Evolutionary conservation across 2,797 vertebrate species (phyloP), one percentile per base, ranked within the genome.

Genomic region (Spondyliosoma cantharus): DNA sequence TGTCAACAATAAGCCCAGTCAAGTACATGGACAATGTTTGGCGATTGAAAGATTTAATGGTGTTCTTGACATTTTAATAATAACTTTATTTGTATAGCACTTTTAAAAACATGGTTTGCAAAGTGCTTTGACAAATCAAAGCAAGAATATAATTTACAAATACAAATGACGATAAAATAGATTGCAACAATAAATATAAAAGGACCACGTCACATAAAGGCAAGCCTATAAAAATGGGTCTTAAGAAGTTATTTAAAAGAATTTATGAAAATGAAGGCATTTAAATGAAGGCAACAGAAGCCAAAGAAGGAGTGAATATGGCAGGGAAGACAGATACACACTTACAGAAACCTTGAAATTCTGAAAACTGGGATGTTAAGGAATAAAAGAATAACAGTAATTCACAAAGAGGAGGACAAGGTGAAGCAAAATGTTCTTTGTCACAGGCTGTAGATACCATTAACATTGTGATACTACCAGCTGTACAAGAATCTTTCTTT

Each of bases 1-100:
- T 82, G 79, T 83, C 69, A 77, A 74, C 87, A 79, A 65, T 67
- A 74, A 60, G 71, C 50, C 1, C 9, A 12, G 45, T 83, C 74
- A 67, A 78, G 70, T 52, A 25, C 56, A 57, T 0, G 14, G 56
- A 63, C 63, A 45, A 19, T 49, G 67, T 71, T 80, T 54, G 52
- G 53, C 0, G 2, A 78, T 45, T 56, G 67, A 82, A 77, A 79
- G 58, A 74, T 74, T 76, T 88, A 74, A 76, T 45, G 29, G 29
- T 68, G 29, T 80, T 76, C 0, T 67, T 81, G 74, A 71, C 53
- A 46, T n/a, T n/a, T n/a, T n/a, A n/a, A n/a, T n/a, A n/a, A n/a
- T n/a, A n/a, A n/a, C n/a, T n/a, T n/a, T n/a, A n/a, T n/a, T n/a
- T n/a, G n/a, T n/a, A n/a, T n/a, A n/a, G n/a, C n/a, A n/a, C n/a